Evolutionary conservation across 2,113 vertebrate genomes (phyloP), one percentile per base, ranked within the genome.

Genomic region (Ceuthmochares aereus): DNA sequence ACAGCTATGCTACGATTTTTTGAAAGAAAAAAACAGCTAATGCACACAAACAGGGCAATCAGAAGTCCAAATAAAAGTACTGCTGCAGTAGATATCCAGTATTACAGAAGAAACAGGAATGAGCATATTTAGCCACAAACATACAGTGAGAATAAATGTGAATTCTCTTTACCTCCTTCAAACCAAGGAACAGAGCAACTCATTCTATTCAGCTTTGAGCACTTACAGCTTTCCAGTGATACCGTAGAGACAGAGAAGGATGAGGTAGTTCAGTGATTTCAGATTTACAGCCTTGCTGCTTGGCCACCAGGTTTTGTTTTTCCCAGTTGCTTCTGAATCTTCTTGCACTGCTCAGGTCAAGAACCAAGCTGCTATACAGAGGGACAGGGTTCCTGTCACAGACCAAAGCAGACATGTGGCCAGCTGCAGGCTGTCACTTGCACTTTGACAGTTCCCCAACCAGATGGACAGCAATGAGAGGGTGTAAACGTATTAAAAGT

Each of bases 281-380:
- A 6, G 4, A 0, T 4, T 4, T 6, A 20, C 27, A 47, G 2
- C 7, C 7, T 7, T 37, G 17, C 45, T 85, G 32, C 40, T 82
- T 32, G 76, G 36, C 51, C 76, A 52, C 14, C 36, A 54, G 30
- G 13, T 47, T 86, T 83, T 55, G 8, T 45, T 54, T 66, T 27
- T 4, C 6, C 32, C 29, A 3, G 30, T 22, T 10, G 1, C 29
- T 69, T 43, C 20, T 56, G 47, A 64, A 40, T 49, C 45, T 54
- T 29, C 63, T 19, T 34, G 43, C 37, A 6, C 30, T 12, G 36
- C 34, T 54, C 62, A 34, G 23, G 12, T n/a, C 51, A 37, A 47
- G 60, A 12, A 11, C 60, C 5, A 0, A 13, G 29, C 62, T 51
- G n/a, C 25, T 1, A 9, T 4, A 32, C 36, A 40, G 55, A 52